These are phyloP conservation scores for Carposina sasakii DNA, from an alignment of 1,140 invertebrate genomes.

Conservation along the genomic window DNA sequence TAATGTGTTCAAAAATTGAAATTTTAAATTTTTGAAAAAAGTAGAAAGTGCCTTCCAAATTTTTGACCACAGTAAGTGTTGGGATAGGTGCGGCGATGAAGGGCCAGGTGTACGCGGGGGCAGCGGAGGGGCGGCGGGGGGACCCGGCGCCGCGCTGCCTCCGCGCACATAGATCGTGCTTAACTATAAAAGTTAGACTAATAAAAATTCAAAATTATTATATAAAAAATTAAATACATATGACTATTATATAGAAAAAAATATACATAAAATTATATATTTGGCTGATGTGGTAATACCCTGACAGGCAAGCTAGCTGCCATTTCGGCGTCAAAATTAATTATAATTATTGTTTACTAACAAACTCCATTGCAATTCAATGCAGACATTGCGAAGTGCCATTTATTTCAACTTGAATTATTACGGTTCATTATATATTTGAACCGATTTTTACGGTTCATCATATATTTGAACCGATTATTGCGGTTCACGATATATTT, in stretches of 20 bases:
- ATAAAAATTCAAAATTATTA: slow-evolving; percentile 71
- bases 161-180: slow-evolving; percentile 46
- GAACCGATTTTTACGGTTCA: too few relatives aligned
- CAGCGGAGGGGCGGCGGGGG: slow-evolving; percentile 22
- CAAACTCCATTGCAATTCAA: slow-evolving; percentile 4
- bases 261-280: slow-evolving; percentile 71
- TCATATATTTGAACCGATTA: too few relatives aligned
- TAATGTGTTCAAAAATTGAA: slow-evolving; percentile 71
- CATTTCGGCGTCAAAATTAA: slow-evolving; percentile 67
- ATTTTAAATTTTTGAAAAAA: slow-evolving; percentile 64
- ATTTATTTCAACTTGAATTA: slow-evolving; percentile 52
- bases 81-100: slow-evolving; percentile 61
- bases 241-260: slow-evolving; percentile 69
- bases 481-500: too few relatives aligned
- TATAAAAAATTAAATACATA: slow-evolving; percentile 69
- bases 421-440: slow-evolving; percentile 12
- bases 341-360: slow-evolving; percentile 38
- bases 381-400: slow-evolving; percentile 53
- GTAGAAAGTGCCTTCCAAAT: slow-evolving; percentile 72
- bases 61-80: slow-evolving; percentile 70
- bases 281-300: slow-evolving; percentile 68
- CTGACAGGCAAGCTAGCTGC: slow-evolving; percentile 67
- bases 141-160: slow-evolving; percentile 15
- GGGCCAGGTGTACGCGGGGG: slow-evolving; percentile 35
- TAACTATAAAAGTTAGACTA: slow-evolving; percentile 60